Evolutionary conservation across 37 sponge, comb jelly and placozoan species (phyloP), one percentile per base, ranked within the genome.

Genomic region (Bolinopsis microptera): DNA sequence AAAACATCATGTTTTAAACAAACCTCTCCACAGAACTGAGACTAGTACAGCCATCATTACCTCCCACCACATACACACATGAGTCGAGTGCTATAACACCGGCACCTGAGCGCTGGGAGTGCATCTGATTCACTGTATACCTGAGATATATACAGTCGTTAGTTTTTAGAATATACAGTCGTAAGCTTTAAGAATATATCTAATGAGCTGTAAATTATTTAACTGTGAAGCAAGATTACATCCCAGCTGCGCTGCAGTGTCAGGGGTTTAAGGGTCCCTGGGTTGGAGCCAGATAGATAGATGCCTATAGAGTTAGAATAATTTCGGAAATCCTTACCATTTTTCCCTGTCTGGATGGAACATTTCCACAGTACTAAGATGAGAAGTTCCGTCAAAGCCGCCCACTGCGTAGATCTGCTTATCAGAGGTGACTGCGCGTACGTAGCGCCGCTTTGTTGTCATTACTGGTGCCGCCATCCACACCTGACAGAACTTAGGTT

Each of bases 401-500:
- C 82, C 82, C 37, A 80, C 82, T 23, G 82, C 82, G 23, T 34
- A 80, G 2, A 80, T 80, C 82, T 36, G 36, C 38, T 80, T 80
- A 22, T 80, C 82, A 8, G 38, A 80, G 37, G 36, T 80, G 35
- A 80, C 82, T 8, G 82, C 82, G 36, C 82, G 36, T 37, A 80
- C 82, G 30, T 80, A 80, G 16, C 82, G 82, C 8, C 82, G 36
- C 38, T 80, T 80, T 8, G 82, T 80, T 34, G 38, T 36, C 82
- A 80, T 80, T 3, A 80, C 82, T 23, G 82, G 82, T 34, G 82
- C 82, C 8, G 82, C 82, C 82, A 80, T 80, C 82, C 82, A 80
- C 3, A 80, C 38, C 82, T 80, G 30, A 22, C 68, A 61, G 68
- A 61, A 18, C 16, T 18, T 9, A 18, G 18, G 68, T 61, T 61